Evolutionary conservation across 2,888 invertebrate species (phyloP).

Genomic region (Uropetala carovei): DNA sequence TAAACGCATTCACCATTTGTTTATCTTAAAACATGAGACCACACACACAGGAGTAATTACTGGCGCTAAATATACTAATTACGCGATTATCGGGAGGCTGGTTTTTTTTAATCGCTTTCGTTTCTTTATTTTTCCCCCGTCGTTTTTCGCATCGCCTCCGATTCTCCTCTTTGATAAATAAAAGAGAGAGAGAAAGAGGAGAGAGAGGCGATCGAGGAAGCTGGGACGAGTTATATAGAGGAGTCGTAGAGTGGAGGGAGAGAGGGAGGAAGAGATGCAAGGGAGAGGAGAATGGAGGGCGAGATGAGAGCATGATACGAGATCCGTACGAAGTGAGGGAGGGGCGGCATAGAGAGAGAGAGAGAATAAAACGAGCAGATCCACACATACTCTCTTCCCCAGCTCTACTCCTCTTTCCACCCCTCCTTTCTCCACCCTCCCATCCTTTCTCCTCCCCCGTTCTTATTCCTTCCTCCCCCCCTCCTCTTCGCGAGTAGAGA

Average conservation of each 20-base stretch:
- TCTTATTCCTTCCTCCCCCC: not conserved
- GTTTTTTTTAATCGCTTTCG: not conserved
- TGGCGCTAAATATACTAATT: constrained; percentile 39
- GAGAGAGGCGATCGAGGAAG: not conserved
- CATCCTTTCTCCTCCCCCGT: constrained; percentile 10
- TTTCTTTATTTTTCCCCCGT: not conserved
- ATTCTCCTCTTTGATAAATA: not conserved
- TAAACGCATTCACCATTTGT: not conserved
- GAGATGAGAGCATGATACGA: not conserved
- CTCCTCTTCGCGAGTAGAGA: not conserved
- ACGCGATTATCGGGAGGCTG: constrained; percentile 37
- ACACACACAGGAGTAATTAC: constrained; percentile 11
- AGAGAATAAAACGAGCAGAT: not conserved
- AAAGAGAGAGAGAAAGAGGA: too few relatives aligned
- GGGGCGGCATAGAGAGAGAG: not conserved
- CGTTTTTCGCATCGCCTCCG: not conserved
- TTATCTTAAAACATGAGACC: constrained; percentile 43
- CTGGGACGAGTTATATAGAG: not conserved
- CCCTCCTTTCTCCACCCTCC: not conserved
- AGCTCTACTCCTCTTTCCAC: too few relatives aligned
- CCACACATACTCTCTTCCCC: too few relatives aligned
- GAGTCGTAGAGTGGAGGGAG: not conserved
- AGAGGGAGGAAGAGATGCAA: not conserved
- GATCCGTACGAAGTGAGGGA: not conserved
- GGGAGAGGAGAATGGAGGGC: not conserved